Base-by-base conservation (phyloP, 2,113 vertebrate genomes). In the Erythrocercus mccallii region DNA sequence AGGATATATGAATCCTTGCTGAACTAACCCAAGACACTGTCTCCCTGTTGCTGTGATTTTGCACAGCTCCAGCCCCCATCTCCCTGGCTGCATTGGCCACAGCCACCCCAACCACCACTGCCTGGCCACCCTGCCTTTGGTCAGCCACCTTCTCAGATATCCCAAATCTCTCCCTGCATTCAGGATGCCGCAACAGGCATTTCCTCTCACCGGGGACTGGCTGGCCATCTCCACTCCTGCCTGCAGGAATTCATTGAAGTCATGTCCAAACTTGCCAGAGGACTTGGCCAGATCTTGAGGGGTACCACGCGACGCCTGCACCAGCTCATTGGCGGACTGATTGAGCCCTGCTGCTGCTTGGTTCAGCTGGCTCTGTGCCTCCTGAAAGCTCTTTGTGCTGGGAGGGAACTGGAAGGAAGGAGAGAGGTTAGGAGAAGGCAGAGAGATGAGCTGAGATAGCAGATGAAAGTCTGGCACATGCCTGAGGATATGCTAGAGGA, bases 151-250 rank as follows among this genome's bases (percentile, higher is more conserved):
- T 64, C 50, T 44, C 31, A 53, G 38, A 35, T 18, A 42, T 16
- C 17, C 48, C 69, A 58, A 56, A 81, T 23, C 18, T 54, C 30
- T 12, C 25, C 31, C 47, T 4, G 3, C 14, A 66, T 8, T 23
- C 38, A 80, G 33, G 12, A 79, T 18, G 24, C 6, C 44, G 11
- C 24, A 33, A 50, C 0, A 1, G 7, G 51, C 3, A 2, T 33
- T n/a, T 37, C 61, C 11, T 93, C 97, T 97, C 94, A 99, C 99
- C 98, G 99, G 98, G 7, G 99, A 98, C 84, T 99, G 99, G 90
- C 99, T 99, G 6, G 99, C 99, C 99, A 99, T 99, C 96, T 99
- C 99, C 69, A 99, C 98, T 5, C 99, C 99, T 0, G 99, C 99
- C 40, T 99, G 98, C 88, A 99, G 97, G 97, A 99, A 99, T 89